Base-by-base conservation (phyloP, 1,140 invertebrate species). In the Lineus longissimus region DNA sequence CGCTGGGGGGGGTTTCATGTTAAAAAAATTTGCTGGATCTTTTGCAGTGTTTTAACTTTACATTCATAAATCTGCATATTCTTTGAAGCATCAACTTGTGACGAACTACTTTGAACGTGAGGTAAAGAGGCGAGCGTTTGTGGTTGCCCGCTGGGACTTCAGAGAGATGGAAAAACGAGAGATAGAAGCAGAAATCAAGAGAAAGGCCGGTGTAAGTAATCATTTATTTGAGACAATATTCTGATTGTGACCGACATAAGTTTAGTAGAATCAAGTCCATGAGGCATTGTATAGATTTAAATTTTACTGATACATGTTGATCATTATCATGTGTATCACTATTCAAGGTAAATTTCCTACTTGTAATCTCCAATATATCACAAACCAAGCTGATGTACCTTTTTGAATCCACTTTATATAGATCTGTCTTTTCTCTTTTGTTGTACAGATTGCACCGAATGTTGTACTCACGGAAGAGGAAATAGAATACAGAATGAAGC, bases 61-160 rank as follows among this genome's bases (percentile, higher is more conserved):
- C n/a, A n/a, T n/a, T n/a, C n/a, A n/a, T n/a, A n/a, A n/a, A n/a
- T n/a, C 19, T 51, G n/a, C n/a, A n/a, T 51, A 6, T 19, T n/a
- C 9, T n/a, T 51, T 51, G 47, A 6, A 51, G 47, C 19, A 51
- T 23, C 47, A 51, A 51, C n/a, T 51, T 40, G 65, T 81, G 23
- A 59, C 69, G 13, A 76, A 76, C 59, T 82, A 82, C 70, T 66
- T 81, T 64, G 80, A 81, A 30, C 59, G 77, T n/a, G 81, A 82
- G 65, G 76, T 80, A 23, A 79, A 79, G 56, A 71, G 80, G 51
- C 63, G 77, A 33, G 67, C 63, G 0, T 82, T 81, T 72, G 79
- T 82, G 22, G 70, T 73, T 31, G 62, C 66, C 4, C 67, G 81
- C 54, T 82, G 79, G 79, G 73, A 80, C 54, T 76, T 80, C 69